phyloP scores from a whole-genome alignment of 2,888 invertebrate species.

The Alentia gelatinosa region DNA sequence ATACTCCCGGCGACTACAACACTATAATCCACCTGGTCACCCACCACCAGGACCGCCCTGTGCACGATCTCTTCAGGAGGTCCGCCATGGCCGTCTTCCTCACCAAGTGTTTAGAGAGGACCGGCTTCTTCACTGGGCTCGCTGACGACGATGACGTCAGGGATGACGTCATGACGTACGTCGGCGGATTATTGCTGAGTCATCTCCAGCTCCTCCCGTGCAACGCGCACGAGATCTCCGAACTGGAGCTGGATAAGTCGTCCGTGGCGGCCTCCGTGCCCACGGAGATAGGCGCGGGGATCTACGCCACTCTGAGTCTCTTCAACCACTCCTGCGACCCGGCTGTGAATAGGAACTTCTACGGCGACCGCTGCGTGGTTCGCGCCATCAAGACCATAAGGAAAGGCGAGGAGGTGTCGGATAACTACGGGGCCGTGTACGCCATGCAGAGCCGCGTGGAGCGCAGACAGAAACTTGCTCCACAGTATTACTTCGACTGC shows the following conservation, averaged over 20 bases:
- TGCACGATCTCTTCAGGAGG: slow-evolving; percentile 86
- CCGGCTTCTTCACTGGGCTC: slow-evolving; percentile 66
- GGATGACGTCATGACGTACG: slow-evolving; percentile 48
- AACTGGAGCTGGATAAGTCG: slow-evolving; percentile 78
- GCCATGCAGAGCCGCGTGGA: slow-evolving; percentile 81
- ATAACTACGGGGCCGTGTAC: slow-evolving; percentile 86
- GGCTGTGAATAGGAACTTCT: slow-evolving; percentile 88
- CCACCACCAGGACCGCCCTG: slow-evolving; percentile 86
- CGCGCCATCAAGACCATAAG: slow-evolving; percentile 85
- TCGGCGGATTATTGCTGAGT: slow-evolving; percentile 87
- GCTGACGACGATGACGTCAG: background rate
- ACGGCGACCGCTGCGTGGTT: slow-evolving; percentile 87
- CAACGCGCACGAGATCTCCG: slow-evolving; percentile 89
- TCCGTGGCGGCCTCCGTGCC: slow-evolving; percentile 77
- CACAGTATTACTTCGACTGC: slow-evolving; percentile 91
- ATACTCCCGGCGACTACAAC: slow-evolving; percentile 80
- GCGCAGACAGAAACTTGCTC: slow-evolving; percentile 85
- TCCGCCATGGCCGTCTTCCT: slow-evolving; percentile 82
- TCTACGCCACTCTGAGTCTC: slow-evolving; percentile 90
- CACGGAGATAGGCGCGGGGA: slow-evolving; percentile 87
- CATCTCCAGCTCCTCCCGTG: slow-evolving; percentile 91
- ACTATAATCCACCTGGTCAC: slow-evolving; percentile 87
- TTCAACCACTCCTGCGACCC: slow-evolving; percentile 97
- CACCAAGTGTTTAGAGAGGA: slow-evolving; percentile 71
- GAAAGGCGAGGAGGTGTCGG: slow-evolving; percentile 86